Conservation (phyloP, 2,797 vertebrate species). For the Australoheros facetus region DNA sequence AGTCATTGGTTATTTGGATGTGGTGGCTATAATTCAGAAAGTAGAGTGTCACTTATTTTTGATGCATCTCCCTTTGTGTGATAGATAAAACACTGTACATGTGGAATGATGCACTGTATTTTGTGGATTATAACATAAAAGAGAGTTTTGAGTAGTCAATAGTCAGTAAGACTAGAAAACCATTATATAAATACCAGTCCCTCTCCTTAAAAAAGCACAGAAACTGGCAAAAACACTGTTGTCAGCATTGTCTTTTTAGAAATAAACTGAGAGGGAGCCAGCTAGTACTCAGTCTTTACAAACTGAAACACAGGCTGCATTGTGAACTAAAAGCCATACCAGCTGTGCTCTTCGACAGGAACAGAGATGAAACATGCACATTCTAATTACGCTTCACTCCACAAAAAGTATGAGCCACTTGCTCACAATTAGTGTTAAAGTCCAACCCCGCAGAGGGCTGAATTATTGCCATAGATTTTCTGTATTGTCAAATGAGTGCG, state of each 20-base stretch:
- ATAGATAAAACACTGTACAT: background rate
- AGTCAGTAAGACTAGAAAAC: background rate
- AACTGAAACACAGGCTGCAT: background rate
- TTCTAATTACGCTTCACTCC: conserved; percentile 54
- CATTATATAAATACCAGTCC: background rate
- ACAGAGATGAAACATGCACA: conserved; percentile 29
- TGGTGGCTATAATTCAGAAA: background rate
- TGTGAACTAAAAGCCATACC: conserved; percentile 22
- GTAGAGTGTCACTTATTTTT: background rate
- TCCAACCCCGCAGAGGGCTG: conserved; percentile 23
- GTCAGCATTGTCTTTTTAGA: background rate
- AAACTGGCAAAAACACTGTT: background rate
- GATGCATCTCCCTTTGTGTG: background rate
- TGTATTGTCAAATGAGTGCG: conserved; percentile 42
- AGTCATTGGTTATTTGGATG: background rate
- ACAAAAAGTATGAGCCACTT: conserved; percentile 52
- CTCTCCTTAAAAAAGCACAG: background rate
- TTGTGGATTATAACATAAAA: background rate
- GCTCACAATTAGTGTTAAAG: conserved; percentile 45
- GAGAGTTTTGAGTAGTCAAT: background rate
- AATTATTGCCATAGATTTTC: conserved; percentile 51
- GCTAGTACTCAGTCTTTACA: conserved; percentile 9
- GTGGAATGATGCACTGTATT: background rate
- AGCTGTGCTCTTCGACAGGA: conserved; percentile 40
- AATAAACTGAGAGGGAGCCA: background rate